Evolutionary conservation across 2,113 vertebrate species (phyloP), one percentile per base, ranked within the genome.

Genomic region (Phasianus colchicus): DNA sequence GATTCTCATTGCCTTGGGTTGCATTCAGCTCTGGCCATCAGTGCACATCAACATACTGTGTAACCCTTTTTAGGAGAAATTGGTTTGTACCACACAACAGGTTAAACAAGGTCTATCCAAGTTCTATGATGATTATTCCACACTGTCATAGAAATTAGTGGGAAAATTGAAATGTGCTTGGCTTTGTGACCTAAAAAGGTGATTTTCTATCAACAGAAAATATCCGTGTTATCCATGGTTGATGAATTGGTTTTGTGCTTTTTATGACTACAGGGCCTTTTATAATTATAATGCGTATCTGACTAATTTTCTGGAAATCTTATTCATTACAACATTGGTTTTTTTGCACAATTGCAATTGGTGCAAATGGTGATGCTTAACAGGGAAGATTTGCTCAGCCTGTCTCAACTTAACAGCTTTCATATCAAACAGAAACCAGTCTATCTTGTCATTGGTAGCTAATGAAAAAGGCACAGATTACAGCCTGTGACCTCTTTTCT

Each of bases 391-490:
- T 88, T 86, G 16, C 55, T 77, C 76, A 83, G 69, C 25, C 76
- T 91, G 60, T 82, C 54, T 96, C 77, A 90, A n/a, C 27, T 91
- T 50, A 48, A 74, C 42, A 47, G 61, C 76, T 86, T 93, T 89
- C 75, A 20, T 57, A 69, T 86, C 77, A 89, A 92, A 83, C 60
- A 81, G 57, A 90, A 92, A 74, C 5, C 48, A 74, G 61, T 54
- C 34, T 85, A 6, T 79, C 58, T 89, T 91, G 63, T 94, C 50
- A 11, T 47, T 77, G 29, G 20, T 84, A 92, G 34, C 43, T 95
- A 72, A 83, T 67, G 45, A 74, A 86, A 74, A 85, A 80, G 36
- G 34, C 60, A 64, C 11, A 81, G 45, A 87, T 92, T 91, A 55
- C 40, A 91, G 38, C 47, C 52, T 83, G 18, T 94, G 79, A 90